Evolutionary conservation across 2,113 vertebrate genomes (phyloP).

Genomic region (Pelecanus crispus): DNA sequence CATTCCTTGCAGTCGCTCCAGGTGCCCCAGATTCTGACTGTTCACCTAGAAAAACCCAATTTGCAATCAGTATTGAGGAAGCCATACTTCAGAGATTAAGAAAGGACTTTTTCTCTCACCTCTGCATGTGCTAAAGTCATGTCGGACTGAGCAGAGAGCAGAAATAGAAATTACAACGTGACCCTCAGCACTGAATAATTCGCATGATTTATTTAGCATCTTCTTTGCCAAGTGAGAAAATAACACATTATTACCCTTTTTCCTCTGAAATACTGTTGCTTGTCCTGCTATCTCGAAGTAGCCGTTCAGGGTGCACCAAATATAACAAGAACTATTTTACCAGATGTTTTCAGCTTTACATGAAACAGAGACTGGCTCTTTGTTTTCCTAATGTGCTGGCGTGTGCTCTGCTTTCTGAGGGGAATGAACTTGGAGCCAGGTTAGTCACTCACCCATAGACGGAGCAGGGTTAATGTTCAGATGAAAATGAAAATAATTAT

Average conservation of each 20-base stretch:
- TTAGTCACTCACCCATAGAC: not conserved
- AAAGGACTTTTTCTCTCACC: not conserved
- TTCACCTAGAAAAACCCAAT: not conserved
- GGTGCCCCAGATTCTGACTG: not conserved
- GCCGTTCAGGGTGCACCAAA: not conserved
- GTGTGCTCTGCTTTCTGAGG: not conserved
- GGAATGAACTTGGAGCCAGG: slow-evolving; percentile 5
- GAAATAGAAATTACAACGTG: slow-evolving; percentile 7
- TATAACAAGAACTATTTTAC: not conserved
- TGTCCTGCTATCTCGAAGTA: not conserved
- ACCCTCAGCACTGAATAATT: slow-evolving; percentile 34
- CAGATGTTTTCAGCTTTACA: slow-evolving; percentile 23
- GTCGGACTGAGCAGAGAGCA: not conserved
- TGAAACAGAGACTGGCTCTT: slow-evolving; percentile 38
- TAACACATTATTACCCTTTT: not conserved
- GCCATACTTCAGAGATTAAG: not conserved
- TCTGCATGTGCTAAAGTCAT: not conserved
- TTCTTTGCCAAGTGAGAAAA: slow-evolving; percentile 29
- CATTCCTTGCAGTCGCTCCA: not conserved
- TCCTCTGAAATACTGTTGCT: not conserved
- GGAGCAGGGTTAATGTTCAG: slow-evolving; percentile 10
- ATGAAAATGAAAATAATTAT: slow-evolving; percentile 43
- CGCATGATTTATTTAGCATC: slow-evolving; percentile 32
- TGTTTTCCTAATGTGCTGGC: slow-evolving; percentile 31
- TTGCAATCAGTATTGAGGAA: not conserved